phyloP scores from a whole-genome alignment of 2,113 vertebrate genomes.

The Sphaerodactylus townsendi region DNA sequence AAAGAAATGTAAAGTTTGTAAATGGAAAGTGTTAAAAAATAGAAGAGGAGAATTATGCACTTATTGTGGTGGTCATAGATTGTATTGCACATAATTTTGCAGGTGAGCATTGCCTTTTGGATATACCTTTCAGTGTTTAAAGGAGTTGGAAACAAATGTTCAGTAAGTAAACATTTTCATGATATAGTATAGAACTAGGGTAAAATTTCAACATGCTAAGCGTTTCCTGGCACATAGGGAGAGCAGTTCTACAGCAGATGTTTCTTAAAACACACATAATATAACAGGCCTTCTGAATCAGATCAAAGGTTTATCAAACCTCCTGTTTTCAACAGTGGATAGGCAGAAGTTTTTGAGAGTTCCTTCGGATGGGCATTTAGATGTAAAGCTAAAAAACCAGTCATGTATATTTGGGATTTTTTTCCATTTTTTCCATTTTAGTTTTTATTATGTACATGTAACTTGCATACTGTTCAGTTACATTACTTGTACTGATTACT shows the following conservation, averaged over 20 bases:
- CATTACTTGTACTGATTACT: background rate
- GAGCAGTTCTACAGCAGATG: background rate
- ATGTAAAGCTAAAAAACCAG: background rate
- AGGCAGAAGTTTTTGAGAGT: background rate
- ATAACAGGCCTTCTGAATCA: too few relatives aligned
- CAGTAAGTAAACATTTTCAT: too few relatives aligned
- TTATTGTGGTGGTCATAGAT: background rate
- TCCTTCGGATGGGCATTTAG: background rate
- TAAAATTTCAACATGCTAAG: background rate
- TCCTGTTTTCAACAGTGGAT: background rate
- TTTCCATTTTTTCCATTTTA: background rate
- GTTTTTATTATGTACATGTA: background rate
- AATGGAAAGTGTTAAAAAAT: constrained; percentile 39
- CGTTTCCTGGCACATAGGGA: background rate
- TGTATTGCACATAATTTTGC: constrained; percentile 20
- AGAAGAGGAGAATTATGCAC: background rate
- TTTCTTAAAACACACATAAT: too few relatives aligned
- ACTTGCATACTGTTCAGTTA: background rate
- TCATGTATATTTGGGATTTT: background rate
- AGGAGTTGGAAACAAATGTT: background rate
- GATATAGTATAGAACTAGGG: too few relatives aligned
- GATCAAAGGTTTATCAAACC: background rate
- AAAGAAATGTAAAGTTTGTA: constrained; percentile 20
- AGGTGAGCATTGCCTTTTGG: background rate
- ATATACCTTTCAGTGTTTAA: background rate